Evolutionary conservation across 2,888 invertebrate species (phyloP).

Genomic region (Chrysodeixis includens): DNA sequence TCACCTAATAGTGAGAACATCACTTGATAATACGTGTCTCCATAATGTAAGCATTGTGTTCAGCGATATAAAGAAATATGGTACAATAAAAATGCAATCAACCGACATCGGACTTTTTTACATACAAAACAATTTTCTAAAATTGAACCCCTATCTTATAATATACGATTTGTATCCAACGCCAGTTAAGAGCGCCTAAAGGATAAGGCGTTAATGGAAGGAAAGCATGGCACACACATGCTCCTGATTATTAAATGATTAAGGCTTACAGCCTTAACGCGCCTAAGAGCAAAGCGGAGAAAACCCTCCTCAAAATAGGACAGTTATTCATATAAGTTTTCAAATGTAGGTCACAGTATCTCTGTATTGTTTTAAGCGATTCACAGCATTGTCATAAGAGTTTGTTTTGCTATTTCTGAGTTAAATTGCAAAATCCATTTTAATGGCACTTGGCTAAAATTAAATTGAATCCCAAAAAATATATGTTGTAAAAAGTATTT

Average conservation of each 20-base stretch:
- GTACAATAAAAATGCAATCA: too few species aligned
- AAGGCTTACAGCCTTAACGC: constrained; percentile 7
- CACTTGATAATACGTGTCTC: too few species aligned
- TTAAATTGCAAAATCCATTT: too few species aligned
- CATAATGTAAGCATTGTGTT: too few species aligned
- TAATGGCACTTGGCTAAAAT: too few species aligned
- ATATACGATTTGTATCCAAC: not conserved
- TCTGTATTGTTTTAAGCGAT: not conserved
- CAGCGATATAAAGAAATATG: too few species aligned
- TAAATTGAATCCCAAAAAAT: too few species aligned
- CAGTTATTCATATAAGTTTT: not conserved
- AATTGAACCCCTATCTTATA: not conserved
- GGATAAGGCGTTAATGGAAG: constrained; percentile 2
- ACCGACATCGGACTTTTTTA: too few species aligned
- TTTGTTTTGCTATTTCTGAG: too few species aligned
- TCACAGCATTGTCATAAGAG: too few species aligned
- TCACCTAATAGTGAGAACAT: too few species aligned
- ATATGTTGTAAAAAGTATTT: too few species aligned
- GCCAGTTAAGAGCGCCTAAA: not conserved
- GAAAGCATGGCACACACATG: not conserved
- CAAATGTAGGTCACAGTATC: not conserved
- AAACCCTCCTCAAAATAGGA: not conserved
- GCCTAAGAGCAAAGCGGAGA: not conserved
- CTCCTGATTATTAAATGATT: constrained; percentile 7
- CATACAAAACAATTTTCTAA: not conserved